Evolutionary conservation across 2,797 vertebrate species (phyloP).

Genomic region (Rhinoraja longicauda): DNA sequence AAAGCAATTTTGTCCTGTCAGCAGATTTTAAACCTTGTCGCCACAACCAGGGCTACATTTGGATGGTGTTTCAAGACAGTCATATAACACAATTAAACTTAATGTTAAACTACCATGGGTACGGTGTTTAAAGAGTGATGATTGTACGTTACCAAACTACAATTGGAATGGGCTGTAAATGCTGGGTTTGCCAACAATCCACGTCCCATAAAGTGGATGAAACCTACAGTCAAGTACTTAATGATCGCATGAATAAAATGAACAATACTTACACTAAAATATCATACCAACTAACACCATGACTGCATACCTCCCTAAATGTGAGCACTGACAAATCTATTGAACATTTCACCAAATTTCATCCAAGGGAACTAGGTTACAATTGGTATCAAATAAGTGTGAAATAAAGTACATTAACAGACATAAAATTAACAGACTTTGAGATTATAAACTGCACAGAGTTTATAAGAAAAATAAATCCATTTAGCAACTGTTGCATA

Average conservation of each 20-base stretch:
- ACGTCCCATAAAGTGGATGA: no score
- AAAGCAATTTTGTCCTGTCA: not conserved
- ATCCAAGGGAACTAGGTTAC: not conserved
- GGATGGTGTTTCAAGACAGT: not conserved
- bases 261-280: not conserved
- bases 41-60: not conserved
- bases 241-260: not conserved
- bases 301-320: not conserved
- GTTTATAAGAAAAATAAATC: not conserved
- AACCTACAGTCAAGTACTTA: no score
- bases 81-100: not conserved
- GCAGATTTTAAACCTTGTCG: not conserved
- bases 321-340: not conserved
- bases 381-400: not conserved
- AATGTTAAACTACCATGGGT: not conserved
- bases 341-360: conserved; percentile 23
- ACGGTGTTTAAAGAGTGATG: not conserved
- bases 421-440: not conserved
- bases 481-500: not conserved
- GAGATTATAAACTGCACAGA: not conserved
- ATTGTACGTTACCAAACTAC: not conserved
- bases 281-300: not conserved
- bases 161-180: no score
- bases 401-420: not conserved
- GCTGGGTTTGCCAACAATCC: no score